Base-by-base conservation (phyloP, 2,797 vertebrate species). In the Myotis planiceps region DNA sequence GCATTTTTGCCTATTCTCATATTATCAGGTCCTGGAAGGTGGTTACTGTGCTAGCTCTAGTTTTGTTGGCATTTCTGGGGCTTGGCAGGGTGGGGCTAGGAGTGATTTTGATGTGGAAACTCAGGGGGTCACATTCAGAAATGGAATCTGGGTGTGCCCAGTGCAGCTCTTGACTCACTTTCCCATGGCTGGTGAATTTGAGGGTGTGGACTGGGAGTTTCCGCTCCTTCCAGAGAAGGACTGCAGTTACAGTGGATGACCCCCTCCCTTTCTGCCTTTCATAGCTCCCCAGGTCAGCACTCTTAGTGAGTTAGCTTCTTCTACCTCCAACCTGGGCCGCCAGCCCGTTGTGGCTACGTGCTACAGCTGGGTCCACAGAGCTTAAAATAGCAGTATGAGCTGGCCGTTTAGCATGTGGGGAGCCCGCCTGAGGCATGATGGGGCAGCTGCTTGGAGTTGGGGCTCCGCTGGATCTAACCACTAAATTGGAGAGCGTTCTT, bases 341-440 rank as follows among this genome's bases (percentile, higher is more conserved):
- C 29, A 63, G 93, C 94, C 94, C 13, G 53, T 74, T 58, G 68
- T 45, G 90, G 75, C 83, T 93, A 85, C 47, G 76, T 95, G 96
- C 94, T 97, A 8, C 49, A 96, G 96, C 94, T 93, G 81, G 94
- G 93, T 84, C 95, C 3, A 6, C 47, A 80, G 96, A 88, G 85
- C 96, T 97, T 96, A 98, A 98, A 98, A 97, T 98, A 98, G 96
- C 80, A 75, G 51, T 19, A 25, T 98, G 97, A 97, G 96, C 95
- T 97, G 87, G 93, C 93, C 0, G 5, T 45, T 71, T 55, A 82
- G 89, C 79, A 91, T 80, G 86, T 86, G 95, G 96, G 95, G 95
- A 84, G 75, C 65, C 93, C 18, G 69, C 94, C 21, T 2, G 78
- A 85, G 94, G 95, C 27, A 0, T 68, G 79, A 75, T 76, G 94